Evolutionary conservation across 2,797 vertebrate species (phyloP).

Genomic region (Gadopsis bispinosus): DNA sequence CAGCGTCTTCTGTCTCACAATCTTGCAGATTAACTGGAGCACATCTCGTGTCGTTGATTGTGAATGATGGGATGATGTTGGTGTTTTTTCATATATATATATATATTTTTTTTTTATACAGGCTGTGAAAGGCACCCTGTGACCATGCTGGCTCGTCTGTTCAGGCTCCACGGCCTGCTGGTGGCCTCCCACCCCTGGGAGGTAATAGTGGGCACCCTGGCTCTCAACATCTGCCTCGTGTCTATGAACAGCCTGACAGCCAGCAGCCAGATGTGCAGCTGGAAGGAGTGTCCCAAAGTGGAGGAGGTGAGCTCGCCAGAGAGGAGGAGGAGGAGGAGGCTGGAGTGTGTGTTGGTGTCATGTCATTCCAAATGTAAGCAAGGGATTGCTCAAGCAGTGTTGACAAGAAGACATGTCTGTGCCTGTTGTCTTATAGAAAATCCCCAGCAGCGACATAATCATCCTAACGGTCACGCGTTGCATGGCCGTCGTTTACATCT

Average conservation of each 20-base stretch:
- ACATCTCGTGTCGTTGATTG: background rate
- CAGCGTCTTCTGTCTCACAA: accelerated
- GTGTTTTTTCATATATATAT: no score
- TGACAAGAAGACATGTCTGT: background rate
- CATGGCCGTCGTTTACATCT: conserved; percentile 97
- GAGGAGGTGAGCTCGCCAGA: conserved; percentile 87
- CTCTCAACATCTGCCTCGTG: conserved; percentile 95
- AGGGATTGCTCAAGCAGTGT: background rate
- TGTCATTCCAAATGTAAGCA: background rate
- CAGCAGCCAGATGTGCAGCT: conserved; percentile 92
- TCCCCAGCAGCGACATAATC: conserved; percentile 93
- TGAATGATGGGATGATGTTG: accelerated
- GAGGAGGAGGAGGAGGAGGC: background rate
- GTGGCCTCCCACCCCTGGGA: conserved; percentile 99
- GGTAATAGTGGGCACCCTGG: conserved; percentile 96
- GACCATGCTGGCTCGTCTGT: conserved; percentile 92
- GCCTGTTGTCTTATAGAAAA: conserved; percentile 81
- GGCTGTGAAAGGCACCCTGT: conserved; percentile 9
- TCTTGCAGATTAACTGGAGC: no score
- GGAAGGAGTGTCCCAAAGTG: conserved; percentile 94
- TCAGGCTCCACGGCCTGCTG: conserved; percentile 94
- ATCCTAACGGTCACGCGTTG: conserved; percentile 95
- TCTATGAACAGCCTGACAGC: conserved; percentile 96
- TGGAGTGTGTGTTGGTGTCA: background rate
- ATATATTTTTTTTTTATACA: background rate